Evolutionary conservation across 30 jellyfish, hydroid and myxozoan species (phyloP).

Genomic region (Hydractinia echinata): DNA sequence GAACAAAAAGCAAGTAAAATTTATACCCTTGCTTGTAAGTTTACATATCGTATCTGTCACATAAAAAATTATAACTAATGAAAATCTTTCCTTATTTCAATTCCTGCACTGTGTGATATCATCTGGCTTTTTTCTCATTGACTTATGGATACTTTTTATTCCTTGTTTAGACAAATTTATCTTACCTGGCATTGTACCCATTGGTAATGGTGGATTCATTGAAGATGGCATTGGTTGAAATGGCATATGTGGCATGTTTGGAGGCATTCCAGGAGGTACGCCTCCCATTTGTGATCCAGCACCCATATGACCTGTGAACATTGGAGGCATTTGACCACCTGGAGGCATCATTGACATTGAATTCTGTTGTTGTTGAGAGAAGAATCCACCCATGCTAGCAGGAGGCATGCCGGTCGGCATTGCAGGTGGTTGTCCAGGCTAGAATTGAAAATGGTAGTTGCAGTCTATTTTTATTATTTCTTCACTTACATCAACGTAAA

Average conservation of each 20-base stretch:
- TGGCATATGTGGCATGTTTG: constrained; percentile 64
- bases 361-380: neutral
- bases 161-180: neutral
- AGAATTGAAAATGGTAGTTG: neutral
- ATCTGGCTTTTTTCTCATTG: too few relatives aligned
- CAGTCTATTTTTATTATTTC: too few relatives aligned
- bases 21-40: too few relatives aligned
- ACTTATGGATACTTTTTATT: too few relatives aligned
- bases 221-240: constrained; percentile 53
- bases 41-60: too few relatives aligned
- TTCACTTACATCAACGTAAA: too few relatives aligned
- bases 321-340: constrained; percentile 43
- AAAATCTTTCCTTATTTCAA: neutral
- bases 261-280: constrained; percentile 52
- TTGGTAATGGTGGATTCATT: constrained; percentile 53
- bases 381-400: neutral
- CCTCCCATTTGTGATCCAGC: constrained; percentile 62
- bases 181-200: constrained; percentile 44
- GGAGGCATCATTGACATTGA: constrained; percentile 49
- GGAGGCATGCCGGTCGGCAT: neutral
- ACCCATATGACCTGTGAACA: constrained; percentile 27
- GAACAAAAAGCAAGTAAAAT: too few relatives aligned
- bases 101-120: too few relatives aligned
- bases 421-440: neutral
- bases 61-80: neutral